Evolutionary conservation across 2,797 vertebrate genomes (phyloP), one percentile per base, ranked within the genome.

Genomic region (Hoplostethus atlanticus): DNA sequence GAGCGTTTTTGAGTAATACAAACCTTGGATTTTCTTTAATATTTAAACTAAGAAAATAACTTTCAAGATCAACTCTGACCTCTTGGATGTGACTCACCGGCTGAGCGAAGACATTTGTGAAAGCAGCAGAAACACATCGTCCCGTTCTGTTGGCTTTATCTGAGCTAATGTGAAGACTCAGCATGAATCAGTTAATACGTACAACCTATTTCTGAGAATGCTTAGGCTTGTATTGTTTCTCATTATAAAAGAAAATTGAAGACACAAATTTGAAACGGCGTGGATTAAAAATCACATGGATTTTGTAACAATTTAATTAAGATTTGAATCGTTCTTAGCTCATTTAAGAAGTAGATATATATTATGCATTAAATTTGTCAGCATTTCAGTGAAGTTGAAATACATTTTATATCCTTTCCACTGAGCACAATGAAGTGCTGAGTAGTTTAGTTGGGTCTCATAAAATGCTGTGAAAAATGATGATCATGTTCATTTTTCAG

Each of bases 161-260:
- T 71, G 11, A 36, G 52, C 16, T 28, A 53, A 67, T 81, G 58
- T 58, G 17, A 77, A 42, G 51, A 68, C 53, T 84, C 63, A 73
- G 66, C 58, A 60, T 52, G 30, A 61, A 50, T 81, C 15, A n/a
- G 38, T 64, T 76, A 76, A 83, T 57, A 58, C 7, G 16, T 25
- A 7, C n/a, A 62, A 40, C 48, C 58, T 65, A 58, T 84, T 68
- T 70, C 65, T 58, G 68, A 50, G 40, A 84, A 73, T 59, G 51
- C 81, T 76, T 54, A 2, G 31, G 16, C 25, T 79, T 87, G 87
- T 69, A 76, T 77, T 83, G 71, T 77, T 76, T 56, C 50, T 77
- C 42, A 67, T 87, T 73, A 64, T 68, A 48, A 79, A 76, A 73
- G 9, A 68, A 73, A 78, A 76, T 73, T 59, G 56, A 74, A 80